A percentile compares a stretch with the other conserved stretches of the same genome.
These are phyloP conservation scores for Bovichtus variegatus DNA, from an alignment of 2,797 vertebrate genomes.

Conservation along the genomic window DNA sequence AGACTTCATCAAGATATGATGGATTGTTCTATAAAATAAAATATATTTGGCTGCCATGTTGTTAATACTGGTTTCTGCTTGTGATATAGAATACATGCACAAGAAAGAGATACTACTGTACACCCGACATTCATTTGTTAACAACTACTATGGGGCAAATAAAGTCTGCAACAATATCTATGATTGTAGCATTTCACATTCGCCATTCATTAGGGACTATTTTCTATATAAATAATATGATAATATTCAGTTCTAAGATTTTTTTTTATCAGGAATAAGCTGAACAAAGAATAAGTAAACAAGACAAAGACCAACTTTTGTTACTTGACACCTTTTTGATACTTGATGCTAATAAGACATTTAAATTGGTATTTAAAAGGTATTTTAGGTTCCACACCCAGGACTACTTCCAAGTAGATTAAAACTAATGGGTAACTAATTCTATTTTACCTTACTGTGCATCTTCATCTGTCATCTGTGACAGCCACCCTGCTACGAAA, in stretches of 20 bases:
- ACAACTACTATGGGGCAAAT: too few species aligned
- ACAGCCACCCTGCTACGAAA: slow-evolving; percentile 33
- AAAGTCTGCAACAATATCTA: too few species aligned
- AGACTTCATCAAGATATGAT: slow-evolving; percentile 1
- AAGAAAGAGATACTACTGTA: background rate
- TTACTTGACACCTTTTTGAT: background rate
- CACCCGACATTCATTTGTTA: too few species aligned
- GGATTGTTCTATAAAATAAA: background rate
- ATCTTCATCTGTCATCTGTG: slow-evolving; percentile 1
- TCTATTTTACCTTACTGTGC: background rate
- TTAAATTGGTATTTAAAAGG: background rate
- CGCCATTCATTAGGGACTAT: too few species aligned
- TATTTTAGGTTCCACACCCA: background rate
- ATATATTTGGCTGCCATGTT: background rate
- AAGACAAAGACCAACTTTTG: background rate
- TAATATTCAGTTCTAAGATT: too few species aligned
- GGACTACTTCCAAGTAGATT: background rate
- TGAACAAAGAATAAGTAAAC: background rate
- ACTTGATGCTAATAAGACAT: background rate
- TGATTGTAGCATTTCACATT: too few species aligned
- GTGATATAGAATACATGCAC: background rate
- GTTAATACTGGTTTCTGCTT: background rate
- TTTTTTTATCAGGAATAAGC: background rate
- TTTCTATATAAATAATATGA: too few species aligned
- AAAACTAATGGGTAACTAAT: background rate